These are phyloP conservation scores for Dendrolimus punctatus DNA, from an alignment of 1,140 invertebrate species.

Conservation along the genomic window DNA sequence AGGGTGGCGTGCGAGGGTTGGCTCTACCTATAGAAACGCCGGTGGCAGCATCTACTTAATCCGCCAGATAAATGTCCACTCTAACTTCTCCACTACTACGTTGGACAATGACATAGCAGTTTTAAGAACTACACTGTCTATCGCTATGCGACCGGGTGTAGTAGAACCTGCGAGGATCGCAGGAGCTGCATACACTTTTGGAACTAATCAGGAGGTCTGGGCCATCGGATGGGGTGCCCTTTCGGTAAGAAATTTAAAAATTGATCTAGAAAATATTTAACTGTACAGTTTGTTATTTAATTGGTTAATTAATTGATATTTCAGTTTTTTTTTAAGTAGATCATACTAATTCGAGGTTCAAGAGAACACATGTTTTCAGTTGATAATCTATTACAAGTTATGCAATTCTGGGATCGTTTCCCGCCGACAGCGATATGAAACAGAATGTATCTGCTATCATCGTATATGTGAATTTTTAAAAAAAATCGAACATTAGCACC, in stretches of 20 bases:
- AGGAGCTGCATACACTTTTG: constrained; percentile 24
- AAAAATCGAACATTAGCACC: too few relatives aligned
- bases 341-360: too few relatives aligned
- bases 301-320: too few relatives aligned
- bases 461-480: too few relatives aligned
- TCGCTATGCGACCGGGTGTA: constrained; percentile 29
- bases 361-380: too few relatives aligned
- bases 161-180: constrained; percentile 30
- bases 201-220: constrained; percentile 18
- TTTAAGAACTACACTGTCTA: constrained; percentile 32
- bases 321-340: too few relatives aligned
- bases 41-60: constrained; percentile 31
- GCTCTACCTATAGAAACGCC: constrained; percentile 26
- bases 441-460: too few relatives aligned
- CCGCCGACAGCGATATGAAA: too few relatives aligned
- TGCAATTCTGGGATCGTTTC: too few relatives aligned
- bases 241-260: constrained; percentile 22
- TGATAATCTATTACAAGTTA: too few relatives aligned
- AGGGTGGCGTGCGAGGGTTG: constrained; percentile 41
- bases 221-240: constrained; percentile 48
- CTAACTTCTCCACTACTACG: constrained; percentile 70
- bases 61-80: constrained; percentile 58
- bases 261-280: background rate
- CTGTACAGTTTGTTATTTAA: background rate
- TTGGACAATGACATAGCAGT: constrained; percentile 77